Percentiles rank a stretch among this genome's conserved stretches.
Conservation (phyloP, 2,797 vertebrate species). For the Oryzias sinensis region DNA sequence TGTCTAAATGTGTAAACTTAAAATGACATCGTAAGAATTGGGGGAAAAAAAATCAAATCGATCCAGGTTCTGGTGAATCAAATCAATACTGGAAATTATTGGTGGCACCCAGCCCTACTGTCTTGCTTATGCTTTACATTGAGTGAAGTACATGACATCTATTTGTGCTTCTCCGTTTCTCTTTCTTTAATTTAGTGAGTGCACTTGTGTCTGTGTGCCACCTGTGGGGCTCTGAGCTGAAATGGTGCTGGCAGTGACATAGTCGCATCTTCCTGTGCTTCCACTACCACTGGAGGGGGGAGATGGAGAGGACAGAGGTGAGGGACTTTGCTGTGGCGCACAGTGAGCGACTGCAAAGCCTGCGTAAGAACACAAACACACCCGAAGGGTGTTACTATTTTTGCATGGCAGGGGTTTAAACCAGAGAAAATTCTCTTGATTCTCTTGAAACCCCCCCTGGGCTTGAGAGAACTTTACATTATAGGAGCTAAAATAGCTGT, state of each 20-base stretch:
- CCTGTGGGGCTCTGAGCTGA: constrained; percentile 90
- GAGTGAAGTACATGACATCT: not conserved
- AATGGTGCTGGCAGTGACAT: constrained; percentile 80
- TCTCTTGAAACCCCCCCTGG: too few relatives aligned
- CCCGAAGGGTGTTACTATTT: not conserved
- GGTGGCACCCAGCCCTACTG: too few relatives aligned
- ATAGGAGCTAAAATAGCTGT: too few relatives aligned
- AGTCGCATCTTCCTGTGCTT: constrained; percentile 84
- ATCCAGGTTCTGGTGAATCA: too few relatives aligned
- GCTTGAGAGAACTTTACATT: too few relatives aligned
- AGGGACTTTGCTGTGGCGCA: constrained; percentile 84
- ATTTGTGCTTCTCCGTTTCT: not conserved
- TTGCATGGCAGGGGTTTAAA: too few relatives aligned
- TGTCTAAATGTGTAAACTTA: too few relatives aligned
- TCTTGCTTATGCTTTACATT: too few relatives aligned
- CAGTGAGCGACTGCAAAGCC: constrained; percentile 96
- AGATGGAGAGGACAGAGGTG: constrained; percentile 84
- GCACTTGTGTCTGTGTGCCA: constrained; percentile 50
- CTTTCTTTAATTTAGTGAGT: not conserved
- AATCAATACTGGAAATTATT: too few relatives aligned
- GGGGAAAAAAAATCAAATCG: too few relatives aligned
- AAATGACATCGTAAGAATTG: too few relatives aligned
- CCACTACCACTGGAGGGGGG: constrained; percentile 84
- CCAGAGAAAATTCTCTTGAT: too few relatives aligned
- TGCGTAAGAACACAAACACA: constrained; percentile 45